Evolutionary conservation across 2,797 vertebrate genomes (phyloP), one percentile per base, ranked within the genome.

Genomic region (Zenarchopterus dispar): DNA sequence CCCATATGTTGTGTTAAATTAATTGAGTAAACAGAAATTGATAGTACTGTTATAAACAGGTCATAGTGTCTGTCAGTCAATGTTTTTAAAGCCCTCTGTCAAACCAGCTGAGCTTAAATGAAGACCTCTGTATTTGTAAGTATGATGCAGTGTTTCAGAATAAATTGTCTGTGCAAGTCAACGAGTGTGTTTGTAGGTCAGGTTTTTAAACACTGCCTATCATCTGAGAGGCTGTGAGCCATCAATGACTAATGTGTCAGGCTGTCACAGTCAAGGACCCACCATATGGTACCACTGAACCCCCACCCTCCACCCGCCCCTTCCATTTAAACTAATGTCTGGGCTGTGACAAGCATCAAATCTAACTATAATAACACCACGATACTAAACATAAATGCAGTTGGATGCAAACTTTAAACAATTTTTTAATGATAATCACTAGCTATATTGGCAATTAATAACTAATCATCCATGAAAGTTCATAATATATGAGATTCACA

Each of bases 191-290:
- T 88, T 88, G 80, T 83, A 81, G 86, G 84, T 89, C 84, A 85
- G 72, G 41, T 68, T 88, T 85, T 84, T 82, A 86, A 87, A 82
- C 75, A 77, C 75, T 85, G 87, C 80, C 82, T 85, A 89, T 88
- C 81, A 86, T 88, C 83, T 62, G 66, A 88, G 84, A 87, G 83
- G 81, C 86, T 89, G 75, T 74, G 74, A 90, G 81, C 85, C 87
- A 90, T 90, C 88, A 88, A 85, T 92, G 87, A 91, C 89, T 91
- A 88, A 93, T 91, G 88, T 86, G 84, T 89, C 86, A 89, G 87
- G 84, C 87, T 88, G 87, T 90, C 88, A 88, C 87, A 86, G 85
- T 88, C 84, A 88, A 89, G 86, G 85, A 84, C 85, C 83, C 60
- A 78, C 88, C 87, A 91, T 90, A 90, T 90, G 90, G 88, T 33